Conservation (phyloP, 2,888 invertebrate species). For the Pelosia muscerda region DNA sequence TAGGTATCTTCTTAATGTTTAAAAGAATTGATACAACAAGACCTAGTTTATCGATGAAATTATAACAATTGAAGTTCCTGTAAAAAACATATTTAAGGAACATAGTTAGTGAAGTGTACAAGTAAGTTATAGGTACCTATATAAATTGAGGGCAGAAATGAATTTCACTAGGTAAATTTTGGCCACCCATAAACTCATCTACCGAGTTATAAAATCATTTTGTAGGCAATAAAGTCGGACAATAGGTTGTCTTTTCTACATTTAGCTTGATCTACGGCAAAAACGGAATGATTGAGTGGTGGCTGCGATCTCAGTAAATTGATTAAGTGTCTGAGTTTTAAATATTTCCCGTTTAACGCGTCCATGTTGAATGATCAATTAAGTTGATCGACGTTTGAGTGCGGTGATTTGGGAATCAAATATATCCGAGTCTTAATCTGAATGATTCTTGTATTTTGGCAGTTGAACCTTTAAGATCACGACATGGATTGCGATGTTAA, state of each 20-base stretch:
- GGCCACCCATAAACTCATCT: neutral
- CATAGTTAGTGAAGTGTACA: no score
- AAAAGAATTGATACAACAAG: no score
- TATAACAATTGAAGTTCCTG: no score
- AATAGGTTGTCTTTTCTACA: conserved; percentile 24
- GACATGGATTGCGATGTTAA: conserved; percentile 28
- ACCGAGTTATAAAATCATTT: neutral
- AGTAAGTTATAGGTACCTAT: no score
- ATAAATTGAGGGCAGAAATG: no score
- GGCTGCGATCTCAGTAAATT: conserved; percentile 77
- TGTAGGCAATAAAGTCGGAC: conserved; percentile 27
- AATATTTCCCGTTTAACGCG: conserved; percentile 73
- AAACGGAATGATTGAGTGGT: conserved; percentile 71
- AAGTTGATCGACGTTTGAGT: conserved; percentile 77
- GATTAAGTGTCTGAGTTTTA: conserved; percentile 80
- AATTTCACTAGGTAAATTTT: no score
- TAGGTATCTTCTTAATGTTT: no score
- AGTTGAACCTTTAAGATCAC: conserved; percentile 22
- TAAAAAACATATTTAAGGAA: no score
- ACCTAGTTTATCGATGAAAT: no score
- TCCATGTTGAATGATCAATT: conserved; percentile 77
- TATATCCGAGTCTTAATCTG: conserved; percentile 56
- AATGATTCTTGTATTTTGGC: conserved; percentile 55
- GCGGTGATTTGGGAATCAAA: conserved; percentile 59
- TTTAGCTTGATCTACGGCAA: conserved; percentile 40